These are phyloP conservation scores for Chymomyza caudatula DNA, from an alignment of 2,888 invertebrate species.

Conservation along the genomic window DNA sequence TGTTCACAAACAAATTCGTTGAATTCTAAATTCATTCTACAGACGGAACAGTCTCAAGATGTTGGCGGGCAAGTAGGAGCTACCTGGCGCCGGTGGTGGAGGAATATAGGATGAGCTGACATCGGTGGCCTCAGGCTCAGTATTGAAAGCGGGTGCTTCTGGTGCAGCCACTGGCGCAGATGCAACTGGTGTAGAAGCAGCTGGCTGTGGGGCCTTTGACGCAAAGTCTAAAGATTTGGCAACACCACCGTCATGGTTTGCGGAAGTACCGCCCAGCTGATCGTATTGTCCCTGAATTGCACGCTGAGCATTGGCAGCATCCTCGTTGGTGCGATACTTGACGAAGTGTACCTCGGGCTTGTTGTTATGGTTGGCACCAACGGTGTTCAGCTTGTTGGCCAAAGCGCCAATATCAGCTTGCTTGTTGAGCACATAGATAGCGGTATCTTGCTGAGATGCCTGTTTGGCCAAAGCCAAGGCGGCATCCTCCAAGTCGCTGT, in stretches of 20 bases:
- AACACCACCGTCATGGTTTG: slow-evolving; percentile 63
- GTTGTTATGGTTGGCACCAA: slow-evolving; percentile 45
- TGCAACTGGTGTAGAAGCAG: slow-evolving; percentile 3
- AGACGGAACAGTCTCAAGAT: slow-evolving; percentile 60
- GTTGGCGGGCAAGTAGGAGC: slow-evolving; percentile 61
- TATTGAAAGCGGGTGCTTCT: not conserved
- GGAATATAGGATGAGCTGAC: slow-evolving; percentile 53
- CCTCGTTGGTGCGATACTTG: slow-evolving; percentile 73
- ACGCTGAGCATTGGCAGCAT: slow-evolving; percentile 70
- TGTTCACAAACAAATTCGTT: not conserved
- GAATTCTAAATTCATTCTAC: slow-evolving; percentile 28
- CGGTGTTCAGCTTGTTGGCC: slow-evolving; percentile 55
- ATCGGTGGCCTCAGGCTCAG: slow-evolving; percentile 34
- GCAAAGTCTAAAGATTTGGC: slow-evolving; percentile 71
- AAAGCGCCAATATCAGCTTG: slow-evolving; percentile 63
- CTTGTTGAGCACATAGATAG: slow-evolving; percentile 67
- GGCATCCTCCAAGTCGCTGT: slow-evolving; percentile 59
- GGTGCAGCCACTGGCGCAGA: slow-evolving; percentile 9
- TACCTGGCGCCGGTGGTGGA: slow-evolving; percentile 56
- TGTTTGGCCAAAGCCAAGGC: slow-evolving; percentile 66
- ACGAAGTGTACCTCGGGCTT: slow-evolving; percentile 74
- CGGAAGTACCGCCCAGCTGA: slow-evolving; percentile 57
- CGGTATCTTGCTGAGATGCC: slow-evolving; percentile 66
- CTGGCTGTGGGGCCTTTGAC: slow-evolving; percentile 43
- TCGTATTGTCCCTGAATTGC: slow-evolving; percentile 73